Evolutionary conservation across 2,797 vertebrate species (phyloP), one percentile per base, ranked within the genome.

Genomic region (Atherinosoma microstoma): DNA sequence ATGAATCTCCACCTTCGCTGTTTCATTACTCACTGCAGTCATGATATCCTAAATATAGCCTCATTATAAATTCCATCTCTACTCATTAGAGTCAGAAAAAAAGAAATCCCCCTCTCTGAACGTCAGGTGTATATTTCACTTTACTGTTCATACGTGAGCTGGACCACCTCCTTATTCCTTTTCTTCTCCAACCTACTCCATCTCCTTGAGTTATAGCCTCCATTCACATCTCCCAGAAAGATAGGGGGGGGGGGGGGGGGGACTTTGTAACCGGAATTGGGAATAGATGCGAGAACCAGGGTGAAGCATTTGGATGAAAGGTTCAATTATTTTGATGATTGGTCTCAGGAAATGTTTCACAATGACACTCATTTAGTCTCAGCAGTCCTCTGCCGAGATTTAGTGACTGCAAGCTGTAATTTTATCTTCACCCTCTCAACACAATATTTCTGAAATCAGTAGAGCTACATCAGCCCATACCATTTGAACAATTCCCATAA

Each of bases 1-100:
- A 96, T 95, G 92, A 95, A 93, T 94, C 90, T 91, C 70, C 66
- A 86, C 84, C 89, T 27, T 79, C 16, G 27, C 84, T 68, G 76
- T 92, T 94, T 91, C 94, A 95, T 95, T 94, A 93, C 87, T 92
- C 92, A 84, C 60, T 73, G 66, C 83, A 58, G 85, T 84, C 87
- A 84, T 80, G 89, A 87, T 93, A 93, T 94, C 87, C 94, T 93
- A 95, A 94, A 95, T 95, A 94, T 96, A 95, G 87, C 86, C 85
- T 92, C 89, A 92, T 95, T 93, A 94, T 87, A 92, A 92, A 95
- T 95, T 94, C 93, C 86, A 94, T 94, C 94, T 93, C 87, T 89
- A 80, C 80, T 82, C 77, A 83, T 84, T 87, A 72, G 76, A 90
- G 90, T 86, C 5, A 73, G 79, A 69, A 79, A 78, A 75, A 81